phyloP scores from a whole-genome alignment of 2,888 invertebrate genomes.

The Acronicta psi region DNA sequence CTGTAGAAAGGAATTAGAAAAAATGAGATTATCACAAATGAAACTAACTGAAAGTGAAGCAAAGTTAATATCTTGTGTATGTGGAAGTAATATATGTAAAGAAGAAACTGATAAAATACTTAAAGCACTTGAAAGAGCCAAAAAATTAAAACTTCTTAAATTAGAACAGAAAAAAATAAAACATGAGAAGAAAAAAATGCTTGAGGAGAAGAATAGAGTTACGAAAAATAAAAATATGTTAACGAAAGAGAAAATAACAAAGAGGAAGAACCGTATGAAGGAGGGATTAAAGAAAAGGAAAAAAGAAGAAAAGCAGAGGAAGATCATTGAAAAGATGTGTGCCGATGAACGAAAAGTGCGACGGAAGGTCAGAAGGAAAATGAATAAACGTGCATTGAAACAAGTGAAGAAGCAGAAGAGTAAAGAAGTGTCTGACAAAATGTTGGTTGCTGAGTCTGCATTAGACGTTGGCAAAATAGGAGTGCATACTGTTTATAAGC shows the following conservation, averaged over 20 bases:
- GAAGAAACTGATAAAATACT: conserved; percentile 27
- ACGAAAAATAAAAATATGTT: neutral
- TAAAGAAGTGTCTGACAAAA: neutral
- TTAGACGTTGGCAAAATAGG: conserved; percentile 15
- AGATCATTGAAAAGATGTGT: neutral
- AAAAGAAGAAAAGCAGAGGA: neutral
- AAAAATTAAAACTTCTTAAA: conserved; percentile 14
- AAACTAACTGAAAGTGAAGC: conserved; percentile 30
- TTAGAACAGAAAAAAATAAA: neutral
- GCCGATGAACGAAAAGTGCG: neutral
- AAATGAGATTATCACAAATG: conserved; percentile 16
- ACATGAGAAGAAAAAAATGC: neutral
- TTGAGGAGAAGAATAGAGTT: neutral
- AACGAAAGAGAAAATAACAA: neutral
- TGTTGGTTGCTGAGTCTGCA: conserved; percentile 1
- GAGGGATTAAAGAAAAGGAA: neutral
- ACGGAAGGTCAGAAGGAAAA: conserved; percentile 1
- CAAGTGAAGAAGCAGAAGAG: conserved; percentile 8
- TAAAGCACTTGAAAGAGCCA: conserved; percentile 22
- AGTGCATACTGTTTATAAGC: neutral
- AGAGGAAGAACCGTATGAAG: neutral
- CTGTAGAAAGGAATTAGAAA: conserved; percentile 18
- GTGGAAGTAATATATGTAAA: conserved; percentile 33
- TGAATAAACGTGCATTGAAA: conserved; percentile 21
- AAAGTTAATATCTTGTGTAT: conserved; percentile 31